Evolutionary conservation across 2,888 invertebrate genomes (phyloP), one percentile per base, ranked within the genome.

Genomic region (Morpho deidamia): DNA sequence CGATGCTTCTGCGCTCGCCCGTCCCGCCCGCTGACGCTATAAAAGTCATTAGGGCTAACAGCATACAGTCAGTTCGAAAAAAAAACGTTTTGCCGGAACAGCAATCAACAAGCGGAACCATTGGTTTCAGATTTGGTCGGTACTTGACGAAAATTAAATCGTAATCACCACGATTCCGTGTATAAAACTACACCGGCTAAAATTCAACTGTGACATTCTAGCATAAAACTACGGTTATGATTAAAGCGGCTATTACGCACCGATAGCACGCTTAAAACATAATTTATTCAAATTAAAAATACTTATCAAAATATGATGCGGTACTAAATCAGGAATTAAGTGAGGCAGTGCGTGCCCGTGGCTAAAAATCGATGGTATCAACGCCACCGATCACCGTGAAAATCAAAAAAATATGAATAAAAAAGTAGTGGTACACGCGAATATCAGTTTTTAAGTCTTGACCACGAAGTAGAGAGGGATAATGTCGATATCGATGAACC

Each of bases 221-320:
- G 74, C 78, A 76, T 76, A 72, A 74, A 76, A 70, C 71, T 72
- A 76, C 74, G 77, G 74, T 77, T 75, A 70, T 79, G 83, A 81
- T 84, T 83, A 83, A 78, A 75, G 69, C 75, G 68, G 70, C 77
- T 78, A 83, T 85, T 81, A 75, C 70, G 71, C 71, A 65, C 72
- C 85, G 84, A 87, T 85, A 86, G 79, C 75, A 74, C 78, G 74
- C 81, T 83, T 83, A 83, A 86, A 87, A 86, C 81, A 87, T 89
- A 89, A 89, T 89, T 87, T 89, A 89, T 89, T 89, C 89, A 89
- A 88, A 88, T 89, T 89, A 89, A 89, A 89, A 89, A 88, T 87
- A 89, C 86, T 89, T 88, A 88, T 88, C 88, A 85, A 83, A 86
- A 81, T 87, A 82, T 86, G 89, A 89, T 89, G 86, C 87, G 88